Evolutionary conservation across 2,888 invertebrate species (phyloP).

Genomic region (Ormyrus rosae): DNA sequence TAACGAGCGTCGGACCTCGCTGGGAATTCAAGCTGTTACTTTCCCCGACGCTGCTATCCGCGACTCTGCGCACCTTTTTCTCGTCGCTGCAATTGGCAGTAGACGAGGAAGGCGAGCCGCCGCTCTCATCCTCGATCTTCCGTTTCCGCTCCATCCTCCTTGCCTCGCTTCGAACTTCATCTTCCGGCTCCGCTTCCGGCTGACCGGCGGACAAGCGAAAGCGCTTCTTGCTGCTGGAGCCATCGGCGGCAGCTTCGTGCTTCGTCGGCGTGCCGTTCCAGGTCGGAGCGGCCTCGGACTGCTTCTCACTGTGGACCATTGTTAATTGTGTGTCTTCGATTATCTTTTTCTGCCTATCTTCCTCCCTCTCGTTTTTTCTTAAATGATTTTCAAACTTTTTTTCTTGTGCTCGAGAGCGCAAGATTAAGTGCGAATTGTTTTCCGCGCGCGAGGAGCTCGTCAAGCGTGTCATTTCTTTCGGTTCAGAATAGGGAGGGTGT

Average conservation of each 20-base stretch:
- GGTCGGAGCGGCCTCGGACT: no score
- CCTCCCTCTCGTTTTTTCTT: no score
- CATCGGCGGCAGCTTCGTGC: constrained; percentile 22
- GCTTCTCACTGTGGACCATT: no score
- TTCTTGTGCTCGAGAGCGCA: no score
- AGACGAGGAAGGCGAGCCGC: not conserved
- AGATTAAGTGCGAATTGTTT: no score
- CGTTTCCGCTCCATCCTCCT: constrained; percentile 1
- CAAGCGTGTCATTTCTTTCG: no score
- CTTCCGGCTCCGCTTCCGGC: constrained; percentile 8
- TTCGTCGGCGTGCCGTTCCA: constrained; percentile 8
- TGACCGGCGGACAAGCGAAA: constrained; percentile 25
- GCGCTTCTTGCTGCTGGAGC: constrained; percentile 31
- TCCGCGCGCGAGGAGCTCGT: not conserved
- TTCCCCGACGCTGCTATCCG: not conserved
- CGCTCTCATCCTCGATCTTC: not conserved
- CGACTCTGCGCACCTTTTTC: no score
- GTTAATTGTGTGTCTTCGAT: not conserved
- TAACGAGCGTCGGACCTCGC: constrained; percentile 63
- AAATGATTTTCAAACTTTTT: no score
- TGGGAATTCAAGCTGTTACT: not conserved
- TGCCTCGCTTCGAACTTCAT: constrained; percentile 47
- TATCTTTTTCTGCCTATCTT: no score
- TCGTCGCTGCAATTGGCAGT: no score
- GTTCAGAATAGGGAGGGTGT: no score